Conservation (phyloP, 1,140 invertebrate genomes). For the Schlechtendalia chinensis region DNA sequence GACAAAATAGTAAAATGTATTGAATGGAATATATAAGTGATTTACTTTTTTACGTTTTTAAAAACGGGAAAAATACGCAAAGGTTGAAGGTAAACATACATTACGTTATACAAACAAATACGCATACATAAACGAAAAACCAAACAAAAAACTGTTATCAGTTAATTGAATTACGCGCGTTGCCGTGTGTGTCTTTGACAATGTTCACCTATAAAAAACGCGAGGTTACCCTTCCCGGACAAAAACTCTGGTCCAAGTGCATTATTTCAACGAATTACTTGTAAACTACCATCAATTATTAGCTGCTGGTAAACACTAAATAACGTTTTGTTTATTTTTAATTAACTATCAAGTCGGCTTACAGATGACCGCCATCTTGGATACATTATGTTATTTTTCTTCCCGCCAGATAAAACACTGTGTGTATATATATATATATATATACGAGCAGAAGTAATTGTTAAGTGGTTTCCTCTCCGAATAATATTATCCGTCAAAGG, state of each 20-base stretch:
- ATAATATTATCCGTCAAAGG: constrained; percentile 12
- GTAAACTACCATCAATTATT: neutral
- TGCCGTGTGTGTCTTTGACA: too few relatives aligned
- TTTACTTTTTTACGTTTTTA: too few relatives aligned
- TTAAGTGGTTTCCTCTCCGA: neutral
- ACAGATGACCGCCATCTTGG: neutral
- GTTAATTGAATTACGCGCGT: too few relatives aligned
- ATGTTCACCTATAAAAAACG: too few relatives aligned
- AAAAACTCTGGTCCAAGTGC: neutral
- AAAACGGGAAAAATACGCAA: too few relatives aligned
- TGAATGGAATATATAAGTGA: too few relatives aligned
- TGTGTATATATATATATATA: neutral
- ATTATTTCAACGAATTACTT: neutral
- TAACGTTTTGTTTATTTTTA: constrained; percentile 23
- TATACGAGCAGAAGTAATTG: neutral
- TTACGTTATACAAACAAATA: too few relatives aligned
- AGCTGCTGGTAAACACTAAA: neutral
- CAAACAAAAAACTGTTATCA: too few relatives aligned
- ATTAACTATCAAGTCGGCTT: neutral
- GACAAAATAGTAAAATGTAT: too few relatives aligned
- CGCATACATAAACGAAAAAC: too few relatives aligned
- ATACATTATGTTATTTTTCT: neutral
- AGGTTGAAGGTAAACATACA: too few relatives aligned
- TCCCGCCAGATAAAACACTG: neutral
- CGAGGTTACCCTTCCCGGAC: too few relatives aligned